Evolutionary conservation across 2,888 invertebrate genomes (phyloP), one percentile per base, ranked within the genome.

Genomic region (Volucella inflata): DNA sequence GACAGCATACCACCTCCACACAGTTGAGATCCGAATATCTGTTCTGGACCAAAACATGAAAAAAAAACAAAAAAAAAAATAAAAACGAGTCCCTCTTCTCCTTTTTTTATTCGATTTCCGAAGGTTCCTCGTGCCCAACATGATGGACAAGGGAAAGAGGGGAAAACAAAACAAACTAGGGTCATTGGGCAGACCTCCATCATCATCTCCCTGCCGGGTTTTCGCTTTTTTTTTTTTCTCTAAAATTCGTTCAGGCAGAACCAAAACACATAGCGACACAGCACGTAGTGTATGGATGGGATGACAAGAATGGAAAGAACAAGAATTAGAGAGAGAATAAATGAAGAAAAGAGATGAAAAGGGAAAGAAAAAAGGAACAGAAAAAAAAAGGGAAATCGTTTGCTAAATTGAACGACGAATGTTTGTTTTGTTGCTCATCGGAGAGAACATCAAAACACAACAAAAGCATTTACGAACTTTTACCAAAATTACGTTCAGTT

Each of bases 401-500:
- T 77, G 81, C 71, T 85, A 77, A 85, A 85, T 81, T 81, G 81
- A 81, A 85, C 57, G 30, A 30, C 30, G 81, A 77, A 72, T 85
- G 85, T 85, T 85, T 85, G 48, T 81, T 85, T 85, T 85, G 85
- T 81, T 81, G 76, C 81, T 81, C 68, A 68, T 77, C 65, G 72
- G 46, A 75, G 30, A 30, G 81, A 72, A 81, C 85, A 81, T 57
- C 81, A 81, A 75, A 84, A 84, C 79, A 84, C 84, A 85, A 85
- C 85, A 85, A 85, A 85, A 80, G 81, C 81, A 85, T 76, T 81
- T 77, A 81, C 65, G 62, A 77, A 85, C 48, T 85, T 85, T 85
- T 81, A 81, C 76, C 81, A 72, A 85, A 85, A 85, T 85, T 85
- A 81, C 81, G 76, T 62, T 85, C 53, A 67, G 30, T 30, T 11